Conservation (phyloP, 64 coral and sea anemone genomes). For the Montipora foliosa region DNA sequence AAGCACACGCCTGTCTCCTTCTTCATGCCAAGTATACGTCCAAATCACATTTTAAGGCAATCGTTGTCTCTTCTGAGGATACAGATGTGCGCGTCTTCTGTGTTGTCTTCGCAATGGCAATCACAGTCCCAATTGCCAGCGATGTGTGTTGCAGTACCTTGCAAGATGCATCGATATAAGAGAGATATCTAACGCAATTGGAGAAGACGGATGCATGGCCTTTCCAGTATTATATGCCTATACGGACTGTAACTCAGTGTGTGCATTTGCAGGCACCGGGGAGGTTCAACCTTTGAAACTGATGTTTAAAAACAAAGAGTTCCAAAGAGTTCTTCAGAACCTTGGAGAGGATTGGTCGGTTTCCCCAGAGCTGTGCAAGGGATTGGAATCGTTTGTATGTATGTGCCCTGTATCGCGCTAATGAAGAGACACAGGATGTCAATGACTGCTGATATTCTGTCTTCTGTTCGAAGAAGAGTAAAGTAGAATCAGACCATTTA, state of each 20-base stretch:
- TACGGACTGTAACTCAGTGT: constrained; percentile 41
- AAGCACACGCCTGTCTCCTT: too few relatives aligned
- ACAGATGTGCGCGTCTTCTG: neutral
- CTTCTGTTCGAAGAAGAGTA: constrained; percentile 32
- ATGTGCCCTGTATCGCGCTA: neutral
- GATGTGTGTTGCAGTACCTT: neutral
- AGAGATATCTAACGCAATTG: constrained; percentile 13
- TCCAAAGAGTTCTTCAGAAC: neutral
- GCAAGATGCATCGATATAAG: constrained; percentile 25
- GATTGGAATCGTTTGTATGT: constrained; percentile 3
- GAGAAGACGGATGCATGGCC: neutral
- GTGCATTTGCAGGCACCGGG: constrained; percentile 49
- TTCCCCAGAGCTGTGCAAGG: neutral
- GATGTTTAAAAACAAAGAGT: neutral
- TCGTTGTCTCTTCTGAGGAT: too few relatives aligned
- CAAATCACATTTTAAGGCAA: too few relatives aligned
- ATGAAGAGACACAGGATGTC: neutral
- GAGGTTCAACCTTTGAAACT: constrained; percentile 11
- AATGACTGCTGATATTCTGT: neutral
- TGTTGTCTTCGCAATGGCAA: neutral
- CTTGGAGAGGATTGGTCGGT: neutral
- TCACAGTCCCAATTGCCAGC: constrained; percentile 21
- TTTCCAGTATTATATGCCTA: constrained; percentile 35
- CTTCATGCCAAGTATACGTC: too few relatives aligned
- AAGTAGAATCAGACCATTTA: constrained; percentile 43